phyloP scores from a whole-genome alignment of 2,113 vertebrate species.

The Zosterops pallidus region DNA sequence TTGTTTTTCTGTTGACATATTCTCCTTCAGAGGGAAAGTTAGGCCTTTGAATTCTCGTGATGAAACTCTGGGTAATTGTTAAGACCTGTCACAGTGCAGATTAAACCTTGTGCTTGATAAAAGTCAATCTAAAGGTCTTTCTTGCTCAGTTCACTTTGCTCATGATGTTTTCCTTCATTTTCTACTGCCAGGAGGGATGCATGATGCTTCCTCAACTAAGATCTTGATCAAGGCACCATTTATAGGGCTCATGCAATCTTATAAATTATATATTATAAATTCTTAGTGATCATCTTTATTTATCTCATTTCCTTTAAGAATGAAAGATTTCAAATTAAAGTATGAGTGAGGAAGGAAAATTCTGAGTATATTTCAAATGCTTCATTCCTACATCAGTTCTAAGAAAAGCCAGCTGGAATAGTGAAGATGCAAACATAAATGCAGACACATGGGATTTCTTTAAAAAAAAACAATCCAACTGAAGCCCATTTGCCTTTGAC shows the following conservation, averaged over 20 bases:
- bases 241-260: background rate
- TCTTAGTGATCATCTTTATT: background rate
- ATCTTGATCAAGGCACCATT: background rate
- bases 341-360: background rate
- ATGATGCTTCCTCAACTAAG: background rate
- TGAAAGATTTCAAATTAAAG: background rate
- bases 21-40: background rate
- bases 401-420: background rate
- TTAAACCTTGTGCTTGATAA: slow-evolving; percentile 16
- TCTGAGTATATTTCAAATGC: background rate
- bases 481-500: background rate
- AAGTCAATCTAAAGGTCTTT: slow-evolving; percentile 29
- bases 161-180: background rate
- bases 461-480: background rate
- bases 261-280: background rate
- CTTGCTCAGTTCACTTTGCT: background rate
- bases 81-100: background rate
- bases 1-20: background rate
- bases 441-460: background rate
- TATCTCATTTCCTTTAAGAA: background rate
- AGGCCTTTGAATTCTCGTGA: background rate
- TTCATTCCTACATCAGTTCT: background rate
- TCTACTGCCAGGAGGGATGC: background rate
- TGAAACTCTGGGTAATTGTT: background rate
- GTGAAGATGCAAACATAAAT: background rate